These are phyloP conservation scores for Chamaea fasciata DNA, from an alignment of 2,113 vertebrate genomes.

Conservation along the genomic window DNA sequence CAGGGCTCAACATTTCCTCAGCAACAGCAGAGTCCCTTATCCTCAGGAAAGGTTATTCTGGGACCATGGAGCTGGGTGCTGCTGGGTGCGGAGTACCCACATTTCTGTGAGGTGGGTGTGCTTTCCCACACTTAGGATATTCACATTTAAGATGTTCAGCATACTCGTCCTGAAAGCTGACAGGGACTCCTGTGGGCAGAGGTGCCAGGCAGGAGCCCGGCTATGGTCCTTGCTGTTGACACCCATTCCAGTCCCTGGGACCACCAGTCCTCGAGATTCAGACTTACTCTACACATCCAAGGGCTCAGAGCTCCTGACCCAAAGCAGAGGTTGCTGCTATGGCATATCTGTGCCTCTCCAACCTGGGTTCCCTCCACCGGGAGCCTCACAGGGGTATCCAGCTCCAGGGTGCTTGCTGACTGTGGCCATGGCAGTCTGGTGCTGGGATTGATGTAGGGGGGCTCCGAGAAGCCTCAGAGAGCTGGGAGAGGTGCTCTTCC, in stretches of 20 bases:
- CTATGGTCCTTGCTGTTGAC: neutral
- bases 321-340: neutral
- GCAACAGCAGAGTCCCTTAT: neutral
- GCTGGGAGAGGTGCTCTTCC: neutral
- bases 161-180: neutral
- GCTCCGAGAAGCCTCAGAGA: neutral
- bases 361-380: neutral
- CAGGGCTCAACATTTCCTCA: neutral
- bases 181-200: neutral
- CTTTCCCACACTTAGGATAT: neutral
- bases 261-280: neutral
- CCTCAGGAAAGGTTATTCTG: neutral
- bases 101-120: neutral
- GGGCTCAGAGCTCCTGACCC: neutral
- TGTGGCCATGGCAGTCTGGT: neutral
- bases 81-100: neutral
- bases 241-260: neutral
- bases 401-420: neutral
- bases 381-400: neutral
- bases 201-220: neutral
- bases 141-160: neutral
- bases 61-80: neutral
- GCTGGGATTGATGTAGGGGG: neutral
- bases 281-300: neutral
- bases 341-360: neutral